Percentiles rank a stretch among this genome's conserved stretches.
Evolutionary conservation across 2,797 vertebrate genomes (phyloP).

Genomic region (Brotula barbata): DNA sequence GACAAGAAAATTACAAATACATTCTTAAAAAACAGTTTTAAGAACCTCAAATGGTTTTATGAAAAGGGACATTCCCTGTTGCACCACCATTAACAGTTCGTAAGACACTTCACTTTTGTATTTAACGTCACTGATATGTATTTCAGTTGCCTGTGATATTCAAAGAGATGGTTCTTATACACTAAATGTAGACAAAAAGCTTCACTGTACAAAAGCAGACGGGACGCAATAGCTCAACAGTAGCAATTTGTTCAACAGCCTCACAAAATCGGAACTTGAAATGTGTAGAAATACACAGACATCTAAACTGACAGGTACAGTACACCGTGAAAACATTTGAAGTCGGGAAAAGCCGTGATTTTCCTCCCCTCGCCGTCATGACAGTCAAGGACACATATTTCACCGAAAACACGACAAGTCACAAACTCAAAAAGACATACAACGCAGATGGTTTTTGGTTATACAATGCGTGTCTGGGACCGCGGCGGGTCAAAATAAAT

Average conservation of each 20-base stretch:
- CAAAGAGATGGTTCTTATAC: constrained; percentile 77
- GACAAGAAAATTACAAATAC: constrained; percentile 98
- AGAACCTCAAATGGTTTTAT: constrained; percentile 91
- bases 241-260: constrained; percentile 79
- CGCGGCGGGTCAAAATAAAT: constrained; percentile 62
- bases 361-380: constrained; percentile 60
- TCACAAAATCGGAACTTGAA: constrained; percentile 77
- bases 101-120: constrained; percentile 82
- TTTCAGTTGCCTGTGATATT: constrained; percentile 74
- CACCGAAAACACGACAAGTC: constrained; percentile 77
- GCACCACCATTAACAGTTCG: constrained; percentile 87
- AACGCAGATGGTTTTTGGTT: constrained; percentile 81
- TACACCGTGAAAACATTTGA: constrained; percentile 79
- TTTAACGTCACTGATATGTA: constrained; percentile 81
- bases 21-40: constrained; percentile 92
- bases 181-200: constrained; percentile 79
- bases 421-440: constrained; percentile 73
- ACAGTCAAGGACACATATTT: constrained; percentile 78
- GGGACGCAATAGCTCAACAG: constrained; percentile 84
- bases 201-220: constrained; percentile 81
- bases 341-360: constrained; percentile 71
- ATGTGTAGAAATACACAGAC: constrained; percentile 81
- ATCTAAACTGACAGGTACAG: constrained; percentile 78
- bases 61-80: constrained; percentile 88
- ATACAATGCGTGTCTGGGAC: constrained; percentile 74